Base-by-base conservation (phyloP, 1,140 invertebrate genomes). In the Trialeurodes vaporariorum region DNA sequence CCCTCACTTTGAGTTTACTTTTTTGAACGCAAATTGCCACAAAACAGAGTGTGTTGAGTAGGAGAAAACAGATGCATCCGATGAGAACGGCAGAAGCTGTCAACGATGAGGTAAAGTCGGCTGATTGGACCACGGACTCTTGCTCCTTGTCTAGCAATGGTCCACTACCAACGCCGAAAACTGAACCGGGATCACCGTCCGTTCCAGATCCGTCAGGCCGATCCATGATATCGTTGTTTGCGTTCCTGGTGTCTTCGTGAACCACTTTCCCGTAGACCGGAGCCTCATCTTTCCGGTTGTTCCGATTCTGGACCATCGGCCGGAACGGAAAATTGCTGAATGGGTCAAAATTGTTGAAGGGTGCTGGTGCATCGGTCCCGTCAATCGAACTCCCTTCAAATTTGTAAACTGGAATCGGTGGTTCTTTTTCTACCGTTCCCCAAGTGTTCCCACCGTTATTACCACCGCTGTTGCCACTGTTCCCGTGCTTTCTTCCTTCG, bases 1-100 rank as follows among this genome's bases (percentile, higher is more conserved):
- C 81, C 68, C 83, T 79, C 27, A 77, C 73, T 72, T 80, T 79
- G 59, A 83, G 73, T 75, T 83, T 84, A 69, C 85, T 82, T 70
- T 86, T 84, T 75, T 89, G 90, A 69, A 87, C 87, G 75, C 90
- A 92, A n/a, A 94, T 80, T 59, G 85, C 84, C 2, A 84, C 80
- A 72, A 91, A 91, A 11, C 88, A 83, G 27, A 86, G 83, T 1
- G 94, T 76, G 76, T 96, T 96, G 17, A 94, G 79, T n/a, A 91
- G 78, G 1, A 96, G 79, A 74, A 96, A 90, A 25, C 88, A 78
- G 49, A 90, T 81, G 22, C 87, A 89, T 25, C 94, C 83, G 0
- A 87, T 85, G 17, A 83, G 61, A 94, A 80, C 64, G 84, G 85
- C 61, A 90, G 78, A 1, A 86, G 85, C 2, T 77, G 81, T 27